Evolutionary conservation across 2,113 vertebrate genomes (phyloP).

Genomic region (Calidris pugnax): DNA sequence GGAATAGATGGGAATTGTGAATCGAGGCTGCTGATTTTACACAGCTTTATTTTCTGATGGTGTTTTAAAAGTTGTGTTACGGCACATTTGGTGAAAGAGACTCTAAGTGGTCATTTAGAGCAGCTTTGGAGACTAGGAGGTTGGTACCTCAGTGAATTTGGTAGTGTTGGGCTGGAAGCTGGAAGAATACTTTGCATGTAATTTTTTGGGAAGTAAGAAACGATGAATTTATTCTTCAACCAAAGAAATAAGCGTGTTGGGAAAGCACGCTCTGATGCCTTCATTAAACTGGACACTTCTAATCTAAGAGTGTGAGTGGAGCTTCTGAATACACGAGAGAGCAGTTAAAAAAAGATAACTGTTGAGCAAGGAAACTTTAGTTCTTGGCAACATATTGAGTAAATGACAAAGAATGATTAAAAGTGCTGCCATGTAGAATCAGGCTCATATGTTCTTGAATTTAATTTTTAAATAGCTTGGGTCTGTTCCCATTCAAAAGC

Average conservation of each 20-base stretch:
- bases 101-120: not conserved
- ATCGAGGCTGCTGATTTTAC: not conserved
- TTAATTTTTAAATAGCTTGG: constrained; percentile 60
- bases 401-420: constrained; percentile 67
- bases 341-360: constrained; percentile 16
- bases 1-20: not conserved
- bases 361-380: constrained; percentile 29
- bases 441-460: constrained; percentile 63
- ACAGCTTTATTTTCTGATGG: not conserved
- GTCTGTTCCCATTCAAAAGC: constrained; percentile 49
- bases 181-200: not conserved
- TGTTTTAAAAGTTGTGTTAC: not conserved
- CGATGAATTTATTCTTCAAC: not conserved
- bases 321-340: not conserved
- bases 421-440: constrained; percentile 58
- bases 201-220: not conserved
- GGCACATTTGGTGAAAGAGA: not conserved
- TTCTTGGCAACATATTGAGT: constrained; percentile 47
- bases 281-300: constrained; percentile 18
- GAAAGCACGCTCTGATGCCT: not conserved
- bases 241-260: not conserved
- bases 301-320: not conserved
- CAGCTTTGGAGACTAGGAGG: not conserved
- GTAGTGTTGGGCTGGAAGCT: not conserved
- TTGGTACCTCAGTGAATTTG: not conserved